Evolutionary conservation across 2,797 vertebrate species (phyloP).

Genomic region (Hipposideros larvatus): DNA sequence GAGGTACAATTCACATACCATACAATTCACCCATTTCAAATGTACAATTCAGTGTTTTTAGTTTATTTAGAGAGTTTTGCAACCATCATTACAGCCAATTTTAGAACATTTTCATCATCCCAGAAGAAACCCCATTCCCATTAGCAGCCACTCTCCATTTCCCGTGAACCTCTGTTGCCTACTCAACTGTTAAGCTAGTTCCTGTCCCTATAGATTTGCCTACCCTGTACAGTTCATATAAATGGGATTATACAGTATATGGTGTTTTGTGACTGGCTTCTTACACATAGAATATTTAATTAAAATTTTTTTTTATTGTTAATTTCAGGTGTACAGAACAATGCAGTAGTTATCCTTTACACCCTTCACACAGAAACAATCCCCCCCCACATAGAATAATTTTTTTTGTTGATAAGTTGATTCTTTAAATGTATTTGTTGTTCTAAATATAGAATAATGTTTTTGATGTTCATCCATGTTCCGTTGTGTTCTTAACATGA

Average conservation of each 20-base stretch:
- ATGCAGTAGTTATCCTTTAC: too few species aligned
- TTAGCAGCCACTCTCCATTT: background rate
- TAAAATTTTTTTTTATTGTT: too few species aligned
- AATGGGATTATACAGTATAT: background rate
- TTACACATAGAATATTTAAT: background rate
- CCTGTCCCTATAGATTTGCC: background rate
- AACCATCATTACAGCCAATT: background rate
- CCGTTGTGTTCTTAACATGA: background rate
- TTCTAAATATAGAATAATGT: background rate
- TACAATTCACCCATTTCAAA: background rate
- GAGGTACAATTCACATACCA: background rate
- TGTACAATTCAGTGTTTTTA: background rate
- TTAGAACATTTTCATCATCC: background rate
- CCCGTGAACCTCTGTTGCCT: background rate
- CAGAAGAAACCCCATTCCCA: background rate
- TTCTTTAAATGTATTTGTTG: too few species aligned
- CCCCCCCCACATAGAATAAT: too few species aligned
- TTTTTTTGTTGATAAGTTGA: background rate
- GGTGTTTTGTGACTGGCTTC: background rate
- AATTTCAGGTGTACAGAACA: too few species aligned
- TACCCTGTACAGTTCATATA: background rate
- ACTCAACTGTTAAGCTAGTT: background rate
- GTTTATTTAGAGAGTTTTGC: background rate
- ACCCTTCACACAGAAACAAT: too few species aligned
- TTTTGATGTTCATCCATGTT: background rate